Evolutionary conservation across 2,888 invertebrate genomes (phyloP), one percentile per base, ranked within the genome.

Genomic region (Plagiodera versicolora): DNA sequence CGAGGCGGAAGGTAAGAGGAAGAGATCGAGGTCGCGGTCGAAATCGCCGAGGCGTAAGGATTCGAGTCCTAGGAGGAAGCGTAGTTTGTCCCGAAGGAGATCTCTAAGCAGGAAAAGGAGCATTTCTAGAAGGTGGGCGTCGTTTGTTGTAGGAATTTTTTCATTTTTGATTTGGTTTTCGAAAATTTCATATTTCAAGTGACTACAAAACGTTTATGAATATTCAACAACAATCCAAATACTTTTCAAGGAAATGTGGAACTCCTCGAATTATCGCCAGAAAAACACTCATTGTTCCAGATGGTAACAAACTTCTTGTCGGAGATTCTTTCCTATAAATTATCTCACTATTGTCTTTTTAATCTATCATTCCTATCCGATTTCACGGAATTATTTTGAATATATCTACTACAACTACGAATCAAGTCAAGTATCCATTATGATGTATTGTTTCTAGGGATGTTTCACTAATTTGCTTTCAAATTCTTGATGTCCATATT

Each of bases 11-110:
- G 81, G 80, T 35, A 76, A 72, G 72, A 62, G 77, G 78, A 72
- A 77, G 74, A 71, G 74, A 64, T 76, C 75, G 74, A 71, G 74
- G 65, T 76, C 75, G 19, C 60, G 69, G 14, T 73, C 75, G 39
- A 74, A 75, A 58, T 75, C 75, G 39, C 74, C 76, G 11, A 72
- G 77, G 8, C 67, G 74, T 56, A 74, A 83, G 81, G 71, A 82
- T 75, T 70, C 81, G 76, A 74, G 83, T 83, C 60, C 81, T 80
- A 70, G 84, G 82, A 66, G 65, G 28, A 64, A 61, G 82, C 84
- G 64, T 82, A 85, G 70, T 67, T 70, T 53, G 69, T 78, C 68
- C 6, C 83, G 73, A 50, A 74, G 72, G 62, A 70, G 63, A 56
- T 75, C 75, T 50, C 44, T 66, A 46, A 79, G 78, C 63, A 72